Conservation (phyloP, 2,888 invertebrate species). For the Parapristionchus giblindavisi region DNA sequence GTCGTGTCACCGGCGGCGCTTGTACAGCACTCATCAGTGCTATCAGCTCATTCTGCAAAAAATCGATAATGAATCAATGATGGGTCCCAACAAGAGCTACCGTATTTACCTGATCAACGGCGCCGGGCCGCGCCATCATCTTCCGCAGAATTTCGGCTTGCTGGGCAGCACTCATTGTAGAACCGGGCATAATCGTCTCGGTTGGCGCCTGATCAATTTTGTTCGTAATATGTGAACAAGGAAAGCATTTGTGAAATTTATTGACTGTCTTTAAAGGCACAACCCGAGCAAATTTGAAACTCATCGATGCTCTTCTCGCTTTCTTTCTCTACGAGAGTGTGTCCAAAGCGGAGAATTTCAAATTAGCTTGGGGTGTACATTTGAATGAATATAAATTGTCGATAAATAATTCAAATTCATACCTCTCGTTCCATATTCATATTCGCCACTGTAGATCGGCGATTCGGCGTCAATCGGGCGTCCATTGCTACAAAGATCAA, state of each 20-base stretch:
- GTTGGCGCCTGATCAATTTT: too few species aligned
- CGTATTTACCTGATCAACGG: background rate
- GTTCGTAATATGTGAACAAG: too few species aligned
- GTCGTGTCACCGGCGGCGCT: background rate
- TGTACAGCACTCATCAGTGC: background rate
- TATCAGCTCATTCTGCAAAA: background rate
- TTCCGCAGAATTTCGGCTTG: constrained; percentile 12
- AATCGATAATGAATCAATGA: background rate
- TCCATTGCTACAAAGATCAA: background rate
- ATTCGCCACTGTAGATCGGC: too few species aligned
- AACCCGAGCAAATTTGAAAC: too few species aligned
- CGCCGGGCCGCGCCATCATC: constrained; percentile 5
- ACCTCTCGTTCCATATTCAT: too few species aligned
- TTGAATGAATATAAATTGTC: too few species aligned
- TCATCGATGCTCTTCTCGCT: too few species aligned
- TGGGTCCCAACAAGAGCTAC: background rate
- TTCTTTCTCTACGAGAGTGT: too few species aligned
- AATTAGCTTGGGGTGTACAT: background rate
- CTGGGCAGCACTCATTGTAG: background rate
- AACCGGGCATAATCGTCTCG: too few species aligned
- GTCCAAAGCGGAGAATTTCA: too few species aligned
- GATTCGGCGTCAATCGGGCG: constrained; percentile 11
- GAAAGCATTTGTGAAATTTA: too few species aligned
- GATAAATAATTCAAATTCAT: background rate
- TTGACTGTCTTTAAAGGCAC: too few species aligned